These are phyloP conservation scores for Pteria penguin DNA, from an alignment of 2,888 invertebrate species.

Conservation along the genomic window DNA sequence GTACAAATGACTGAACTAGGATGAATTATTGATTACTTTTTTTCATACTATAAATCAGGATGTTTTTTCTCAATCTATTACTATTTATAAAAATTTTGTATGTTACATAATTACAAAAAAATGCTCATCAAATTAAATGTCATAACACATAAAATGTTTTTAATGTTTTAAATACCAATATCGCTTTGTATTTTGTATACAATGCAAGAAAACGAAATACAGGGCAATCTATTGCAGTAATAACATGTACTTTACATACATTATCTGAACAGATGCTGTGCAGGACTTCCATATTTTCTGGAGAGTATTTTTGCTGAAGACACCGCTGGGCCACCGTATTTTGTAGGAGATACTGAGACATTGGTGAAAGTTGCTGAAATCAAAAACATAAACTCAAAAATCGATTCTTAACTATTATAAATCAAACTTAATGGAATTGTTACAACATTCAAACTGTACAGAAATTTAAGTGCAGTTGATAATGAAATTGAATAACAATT, in stretches of 20 bases:
- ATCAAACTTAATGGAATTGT: not conserved
- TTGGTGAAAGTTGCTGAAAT: conserved; percentile 34
- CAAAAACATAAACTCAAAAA: not conserved
- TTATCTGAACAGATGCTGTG: conserved; percentile 76
- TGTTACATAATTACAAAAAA: too few species aligned
- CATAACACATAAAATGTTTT: too few species aligned
- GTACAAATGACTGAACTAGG: too few species aligned
- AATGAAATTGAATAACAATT: too few species aligned
- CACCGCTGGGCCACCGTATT: conserved; percentile 35
- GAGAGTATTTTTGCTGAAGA: conserved; percentile 41
- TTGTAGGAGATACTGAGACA: conserved; percentile 38
- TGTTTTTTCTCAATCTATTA: too few species aligned
- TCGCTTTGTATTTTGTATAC: too few species aligned
- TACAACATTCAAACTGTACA: not conserved
- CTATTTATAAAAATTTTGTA: too few species aligned
- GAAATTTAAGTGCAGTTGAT: too few species aligned
- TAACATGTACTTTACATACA: conserved; percentile 54
- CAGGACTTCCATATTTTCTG: conserved; percentile 72
- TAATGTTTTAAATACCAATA: too few species aligned
- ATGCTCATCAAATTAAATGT: too few species aligned
- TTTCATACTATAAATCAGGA: too few species aligned
- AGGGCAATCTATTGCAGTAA: not conserved
- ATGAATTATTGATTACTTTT: too few species aligned
- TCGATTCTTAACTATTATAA: not conserved
- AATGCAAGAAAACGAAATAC: not conserved